Evolutionary conservation across 30 jellyfish, hydroid and myxozoan species (phyloP).

Genomic region (Mastigias papua): DNA sequence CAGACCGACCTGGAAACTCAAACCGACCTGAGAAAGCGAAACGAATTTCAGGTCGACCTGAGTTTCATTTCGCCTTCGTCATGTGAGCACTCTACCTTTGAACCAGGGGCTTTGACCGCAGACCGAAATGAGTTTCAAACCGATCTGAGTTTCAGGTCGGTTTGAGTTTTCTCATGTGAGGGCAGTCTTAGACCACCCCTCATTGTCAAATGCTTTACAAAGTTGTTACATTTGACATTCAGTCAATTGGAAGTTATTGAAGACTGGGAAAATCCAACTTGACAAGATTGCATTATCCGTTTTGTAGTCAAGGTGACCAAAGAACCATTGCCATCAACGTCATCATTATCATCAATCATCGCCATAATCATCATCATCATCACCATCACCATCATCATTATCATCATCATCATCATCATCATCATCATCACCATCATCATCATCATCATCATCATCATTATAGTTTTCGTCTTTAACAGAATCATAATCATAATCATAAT

Average conservation of each 20-base stretch:
- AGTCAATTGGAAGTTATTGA: not conserved
- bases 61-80: no score
- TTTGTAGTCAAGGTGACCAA: not conserved
- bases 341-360: no score
- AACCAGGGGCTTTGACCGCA: no score
- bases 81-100: no score
- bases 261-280: not conserved
- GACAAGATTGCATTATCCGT: not conserved
- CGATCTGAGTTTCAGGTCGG: no score
- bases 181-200: slow-evolving; percentile 43
- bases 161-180: no score
- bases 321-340: not conserved
- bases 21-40: no score
- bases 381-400: not conserved
- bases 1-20: no score
- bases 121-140: no score
- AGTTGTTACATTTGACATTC: not conserved
- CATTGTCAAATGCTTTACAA: not conserved
- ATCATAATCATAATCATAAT: no score
- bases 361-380: no score
- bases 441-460: slow-evolving; percentile 8
- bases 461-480: not conserved
- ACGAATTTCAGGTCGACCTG: no score
- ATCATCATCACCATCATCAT: not conserved
- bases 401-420: not conserved